Evolutionary conservation across 2,888 invertebrate species (phyloP).

Genomic region (Sabatieria punctata): DNA sequence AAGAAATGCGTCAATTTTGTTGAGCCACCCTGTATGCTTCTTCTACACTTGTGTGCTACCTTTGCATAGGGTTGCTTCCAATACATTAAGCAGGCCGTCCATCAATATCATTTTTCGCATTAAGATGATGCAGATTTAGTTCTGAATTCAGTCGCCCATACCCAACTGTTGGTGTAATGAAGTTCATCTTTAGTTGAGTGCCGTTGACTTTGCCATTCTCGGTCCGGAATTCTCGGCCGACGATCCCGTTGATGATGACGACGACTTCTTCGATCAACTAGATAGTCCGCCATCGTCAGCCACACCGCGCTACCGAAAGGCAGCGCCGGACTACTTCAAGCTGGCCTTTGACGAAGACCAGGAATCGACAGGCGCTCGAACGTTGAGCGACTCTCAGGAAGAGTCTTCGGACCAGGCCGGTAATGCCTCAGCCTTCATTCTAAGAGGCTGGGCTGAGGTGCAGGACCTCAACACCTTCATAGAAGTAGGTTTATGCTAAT

Average conservation of each 20-base stretch:
- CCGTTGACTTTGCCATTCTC: constrained; percentile 3
- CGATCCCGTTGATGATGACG: neutral
- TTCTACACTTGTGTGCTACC: too few relatives aligned
- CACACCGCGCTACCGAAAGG: neutral
- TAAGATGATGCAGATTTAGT: too few relatives aligned
- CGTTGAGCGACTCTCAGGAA: neutral
- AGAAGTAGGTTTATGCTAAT: constrained; percentile 7
- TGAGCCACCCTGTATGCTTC: too few relatives aligned
- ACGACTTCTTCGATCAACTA: constrained; percentile 1
- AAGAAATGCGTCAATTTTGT: too few relatives aligned
- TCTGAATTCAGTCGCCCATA: too few relatives aligned
- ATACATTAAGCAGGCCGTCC: too few relatives aligned
- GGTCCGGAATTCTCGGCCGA: constrained; percentile 3
- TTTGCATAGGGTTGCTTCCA: too few relatives aligned
- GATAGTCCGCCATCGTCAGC: too few relatives aligned
- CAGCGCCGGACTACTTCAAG: constrained; percentile 10
- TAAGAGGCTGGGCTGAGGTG: constrained; percentile 9
- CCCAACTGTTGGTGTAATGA: too few relatives aligned
- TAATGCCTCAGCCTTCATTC: constrained; percentile 2
- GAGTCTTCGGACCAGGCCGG: neutral
- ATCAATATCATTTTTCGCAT: too few relatives aligned
- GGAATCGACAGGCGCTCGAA: too few relatives aligned
- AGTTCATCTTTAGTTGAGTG: neutral
- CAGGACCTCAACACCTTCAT: constrained; percentile 9
- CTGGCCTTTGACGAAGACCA: constrained; percentile 8